A percentile compares a stretch with the other conserved stretches of the same genome.
Conservation (phyloP, 2,113 vertebrate species). For the Candoia aspera region DNA sequence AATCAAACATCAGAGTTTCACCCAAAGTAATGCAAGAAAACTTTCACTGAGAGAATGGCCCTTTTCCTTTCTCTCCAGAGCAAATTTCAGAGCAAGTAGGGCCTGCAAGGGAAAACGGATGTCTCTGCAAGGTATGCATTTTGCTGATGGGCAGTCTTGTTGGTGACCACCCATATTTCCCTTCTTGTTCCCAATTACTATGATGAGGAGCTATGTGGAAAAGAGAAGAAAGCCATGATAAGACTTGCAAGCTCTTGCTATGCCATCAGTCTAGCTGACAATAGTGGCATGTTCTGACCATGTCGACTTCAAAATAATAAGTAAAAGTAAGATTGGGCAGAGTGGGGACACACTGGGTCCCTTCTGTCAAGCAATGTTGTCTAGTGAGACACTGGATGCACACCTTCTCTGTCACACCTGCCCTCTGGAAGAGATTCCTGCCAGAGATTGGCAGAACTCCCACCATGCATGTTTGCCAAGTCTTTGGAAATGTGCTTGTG, state of each 20-base stretch:
- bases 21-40: background rate
- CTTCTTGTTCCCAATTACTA: background rate
- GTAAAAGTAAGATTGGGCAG: background rate
- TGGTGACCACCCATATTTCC: background rate
- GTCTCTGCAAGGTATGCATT: background rate
- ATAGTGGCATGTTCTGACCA: background rate
- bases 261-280: background rate
- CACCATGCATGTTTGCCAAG: background rate
- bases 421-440: background rate
- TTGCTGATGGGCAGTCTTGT: background rate
- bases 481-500: background rate
- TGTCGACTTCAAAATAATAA: background rate
- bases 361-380: background rate
- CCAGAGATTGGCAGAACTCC: background rate
- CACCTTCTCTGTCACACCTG: background rate
- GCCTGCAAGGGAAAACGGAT: background rate
- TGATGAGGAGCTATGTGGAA: constrained; percentile 10
- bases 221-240: background rate
- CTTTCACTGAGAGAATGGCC: background rate
- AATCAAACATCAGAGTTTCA: constrained; percentile 7
- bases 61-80: too few species aligned
- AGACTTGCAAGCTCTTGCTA: constrained; percentile 7
- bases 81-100: background rate
- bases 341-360: background rate
- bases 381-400: background rate